Base-by-base conservation (phyloP, 2,797 vertebrate species). In the Typhlichthys subterraneus region DNA sequence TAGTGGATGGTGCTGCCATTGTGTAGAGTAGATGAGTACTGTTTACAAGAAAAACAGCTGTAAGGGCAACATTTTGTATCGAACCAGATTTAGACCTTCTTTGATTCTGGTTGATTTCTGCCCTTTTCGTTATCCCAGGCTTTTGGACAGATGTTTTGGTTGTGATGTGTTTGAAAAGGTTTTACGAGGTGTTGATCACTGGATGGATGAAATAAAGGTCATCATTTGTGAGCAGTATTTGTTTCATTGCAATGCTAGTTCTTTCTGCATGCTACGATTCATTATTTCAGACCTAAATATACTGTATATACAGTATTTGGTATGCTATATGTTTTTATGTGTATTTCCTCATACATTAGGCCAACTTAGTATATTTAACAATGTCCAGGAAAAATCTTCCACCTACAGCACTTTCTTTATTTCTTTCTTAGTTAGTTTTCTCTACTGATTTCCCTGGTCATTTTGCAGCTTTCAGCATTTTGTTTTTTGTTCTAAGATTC, bases 181-280 rank as follows among this genome's bases (percentile, higher is more conserved):
- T 79, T 86, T 72, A 85, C 65, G 69, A 77, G 69, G 66, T 70
- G 83, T 42, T 57, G 66, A 80, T 61, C 46, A 58, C 52, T 61
- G 57, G 53, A 57, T 73, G 75, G 64, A 62, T 82, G 77, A 82
- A 81, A 65, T 61, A 57, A 65, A 66, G 74, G 52, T 13, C 73
- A 33, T 56, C 47, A 9, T 38, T 38, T 38, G 33, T 38, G 33
- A 38, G 5, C 33, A 38, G 33, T 9, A 38, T 38, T 9, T 38
- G 33, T 38, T 38, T 38, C 33, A 38, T 38, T 38, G 33, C 7
- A 38, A 38, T 38, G 8, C 8, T 38, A 38, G 5, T 29, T 29
- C 23, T 29, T 29, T 29, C 23, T 29, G 23, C 23, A 29, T 3
- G 23, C 23, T 29, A 29, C 4, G 23, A 29, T 29, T 4, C 3